Evolutionary conservation across 2,797 vertebrate genomes (phyloP).

Genomic region (Thripadectes ignobilis): DNA sequence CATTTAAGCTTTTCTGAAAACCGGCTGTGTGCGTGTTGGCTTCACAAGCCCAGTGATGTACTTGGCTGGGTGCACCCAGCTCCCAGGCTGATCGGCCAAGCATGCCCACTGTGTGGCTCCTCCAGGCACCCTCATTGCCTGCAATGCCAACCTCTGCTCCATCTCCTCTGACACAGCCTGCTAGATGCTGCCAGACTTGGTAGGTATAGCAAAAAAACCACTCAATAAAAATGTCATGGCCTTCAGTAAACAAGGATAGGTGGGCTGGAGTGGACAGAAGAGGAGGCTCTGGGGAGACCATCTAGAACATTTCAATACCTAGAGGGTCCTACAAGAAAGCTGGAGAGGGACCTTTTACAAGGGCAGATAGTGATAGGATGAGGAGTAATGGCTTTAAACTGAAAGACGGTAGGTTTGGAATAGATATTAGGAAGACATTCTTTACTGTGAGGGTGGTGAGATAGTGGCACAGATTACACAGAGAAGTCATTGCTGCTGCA

Average conservation of each 20-base stretch:
- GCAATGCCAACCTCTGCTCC: background rate
- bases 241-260: background rate
- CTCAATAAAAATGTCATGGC: background rate
- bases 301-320: background rate
- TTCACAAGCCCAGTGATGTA: background rate
- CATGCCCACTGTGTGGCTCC: background rate
- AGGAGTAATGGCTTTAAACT: background rate
- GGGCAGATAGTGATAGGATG: background rate
- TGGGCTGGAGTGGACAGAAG: background rate
- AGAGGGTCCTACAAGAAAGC: background rate
- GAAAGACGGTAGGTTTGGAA: background rate
- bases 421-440: background rate
- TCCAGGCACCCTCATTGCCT: background rate
- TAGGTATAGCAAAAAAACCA: background rate
- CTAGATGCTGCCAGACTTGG: background rate
- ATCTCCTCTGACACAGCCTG: background rate
- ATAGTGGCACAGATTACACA: background rate
- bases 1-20: slow-evolving; percentile 44
- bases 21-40: background rate
- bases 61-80: background rate
- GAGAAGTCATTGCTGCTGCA: background rate
- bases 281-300: background rate
- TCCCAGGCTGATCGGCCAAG: background rate
- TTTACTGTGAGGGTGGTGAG: background rate
- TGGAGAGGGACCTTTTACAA: background rate